Conservation (phyloP, 2,888 invertebrate genomes). For the Merodon equestris region DNA sequence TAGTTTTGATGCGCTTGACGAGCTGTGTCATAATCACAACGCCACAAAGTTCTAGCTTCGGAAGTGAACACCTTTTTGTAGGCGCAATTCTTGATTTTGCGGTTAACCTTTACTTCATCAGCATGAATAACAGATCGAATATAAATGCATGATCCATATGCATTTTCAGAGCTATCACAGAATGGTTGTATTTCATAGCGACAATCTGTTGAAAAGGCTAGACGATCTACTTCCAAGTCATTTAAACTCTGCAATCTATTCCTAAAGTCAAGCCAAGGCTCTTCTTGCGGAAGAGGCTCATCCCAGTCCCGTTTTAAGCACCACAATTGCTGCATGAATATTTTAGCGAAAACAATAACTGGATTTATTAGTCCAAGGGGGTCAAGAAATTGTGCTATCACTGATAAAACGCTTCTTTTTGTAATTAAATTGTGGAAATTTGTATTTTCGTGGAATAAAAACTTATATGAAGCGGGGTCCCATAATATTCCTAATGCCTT, state of each 20-base stretch:
- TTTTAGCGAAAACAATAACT: constrained; percentile 39
- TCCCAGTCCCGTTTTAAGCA: constrained; percentile 41
- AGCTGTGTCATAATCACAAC: constrained; percentile 43
- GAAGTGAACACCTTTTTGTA: constrained; percentile 25
- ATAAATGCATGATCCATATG: constrained; percentile 43
- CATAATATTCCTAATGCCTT: constrained; percentile 64
- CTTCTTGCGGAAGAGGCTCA: constrained; percentile 25
- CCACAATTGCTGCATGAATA: too few species aligned
- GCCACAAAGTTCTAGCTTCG: constrained; percentile 40
- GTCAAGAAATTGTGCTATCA: constrained; percentile 43
- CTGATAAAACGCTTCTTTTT: constrained; percentile 37
- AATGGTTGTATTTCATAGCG: constrained; percentile 46
- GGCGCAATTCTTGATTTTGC: constrained; percentile 41
- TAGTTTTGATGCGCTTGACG: constrained; percentile 22
- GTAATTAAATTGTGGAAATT: too few species aligned
- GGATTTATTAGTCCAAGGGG: constrained; percentile 38
- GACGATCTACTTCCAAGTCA: constrained; percentile 28
- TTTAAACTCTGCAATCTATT: constrained; percentile 24
- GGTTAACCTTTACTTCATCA: constrained; percentile 21
- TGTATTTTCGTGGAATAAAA: too few species aligned
- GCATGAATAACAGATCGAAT: constrained; percentile 8
- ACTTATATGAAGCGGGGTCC: constrained; percentile 46
- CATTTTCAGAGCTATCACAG: constrained; percentile 40
- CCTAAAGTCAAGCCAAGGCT: constrained; percentile 37
- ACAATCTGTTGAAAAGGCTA: constrained; percentile 17